Base-by-base conservation (phyloP, 2,113 vertebrate species). In the Protobothrops flavoviridis region DNA sequence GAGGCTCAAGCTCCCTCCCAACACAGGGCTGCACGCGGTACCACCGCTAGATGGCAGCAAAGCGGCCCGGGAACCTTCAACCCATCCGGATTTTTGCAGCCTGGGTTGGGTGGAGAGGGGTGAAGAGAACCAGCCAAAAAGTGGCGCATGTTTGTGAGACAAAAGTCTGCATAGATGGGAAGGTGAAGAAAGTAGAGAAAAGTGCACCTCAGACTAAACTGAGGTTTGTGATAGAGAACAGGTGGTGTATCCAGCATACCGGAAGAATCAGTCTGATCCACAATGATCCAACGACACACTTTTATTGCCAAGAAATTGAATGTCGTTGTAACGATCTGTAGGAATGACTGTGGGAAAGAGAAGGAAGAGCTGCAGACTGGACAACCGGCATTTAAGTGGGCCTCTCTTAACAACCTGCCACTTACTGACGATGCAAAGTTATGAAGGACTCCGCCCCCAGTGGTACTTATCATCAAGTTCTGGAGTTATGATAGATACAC, bases 101-200 rank as follows among this genome's bases (percentile, higher is more conserved):
- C 61, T 0, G 0, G 61, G 29, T n/a, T n/a, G 61, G 61, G 26
- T 0, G 6, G 59, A 1, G 4, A 13, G 1, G 61, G 9, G 26
- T 29, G 26, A 11, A 64, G 59, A 29, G 29, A 64, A 64, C 3
- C 1, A 10, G 29, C 26, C 45, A 29, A 64, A 64, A 64, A 29
- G 59, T 11, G 26, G 26, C 29, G 10, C 11, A 64, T 12, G 26
- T 64, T 64, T 64, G 26, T 64, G 26, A 29, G 61, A 4, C 0
- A 26, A 29, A 61, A 61, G 23, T 61, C 23, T 61, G 24, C 7
- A 29, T 61, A 61, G 26, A 0, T n/a, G 61, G 4, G 26, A 64
- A 64, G 61, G 26, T 64, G 26, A 64, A 64, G 61, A 64, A n/a
- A 64, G 61, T 64, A 13, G 26, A 64, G 61, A n/a, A 64, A 64